Evolutionary conservation across 2,113 vertebrate genomes (phyloP).

Genomic region (Actinemys pallida): DNA sequence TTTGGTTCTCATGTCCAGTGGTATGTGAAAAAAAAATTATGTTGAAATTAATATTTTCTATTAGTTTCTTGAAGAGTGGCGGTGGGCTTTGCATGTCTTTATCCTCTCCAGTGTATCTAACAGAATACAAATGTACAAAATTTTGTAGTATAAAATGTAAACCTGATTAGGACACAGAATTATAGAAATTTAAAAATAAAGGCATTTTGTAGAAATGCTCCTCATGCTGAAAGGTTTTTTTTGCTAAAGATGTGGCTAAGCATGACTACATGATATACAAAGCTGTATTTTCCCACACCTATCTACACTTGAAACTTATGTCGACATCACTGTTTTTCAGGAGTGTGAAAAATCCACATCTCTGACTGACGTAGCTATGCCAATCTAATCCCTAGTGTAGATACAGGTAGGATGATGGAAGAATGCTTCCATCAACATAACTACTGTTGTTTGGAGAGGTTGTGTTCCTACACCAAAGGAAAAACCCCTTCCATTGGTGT

Average conservation of each 20-base stretch:
- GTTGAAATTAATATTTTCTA: neutral
- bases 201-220: neutral
- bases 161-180: neutral
- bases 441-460: neutral
- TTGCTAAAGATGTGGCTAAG: neutral
- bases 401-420: neutral
- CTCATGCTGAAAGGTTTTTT: neutral
- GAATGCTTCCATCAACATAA: neutral
- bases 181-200: neutral
- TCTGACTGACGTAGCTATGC: too few species aligned
- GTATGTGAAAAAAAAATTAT: neutral
- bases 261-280: neutral
- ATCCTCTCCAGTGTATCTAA: neutral
- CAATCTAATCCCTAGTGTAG: neutral
- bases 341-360: neutral
- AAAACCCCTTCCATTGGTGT: neutral
- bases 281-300: neutral
- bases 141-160: neutral
- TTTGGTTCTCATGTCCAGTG: neutral
- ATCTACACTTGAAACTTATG: neutral
- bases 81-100: neutral
- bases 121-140: neutral
- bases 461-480: neutral
- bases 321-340: neutral
- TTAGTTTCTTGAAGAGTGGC: neutral